Conservation (phyloP, 1,140 invertebrate species). For the Planococcus citri region DNA sequence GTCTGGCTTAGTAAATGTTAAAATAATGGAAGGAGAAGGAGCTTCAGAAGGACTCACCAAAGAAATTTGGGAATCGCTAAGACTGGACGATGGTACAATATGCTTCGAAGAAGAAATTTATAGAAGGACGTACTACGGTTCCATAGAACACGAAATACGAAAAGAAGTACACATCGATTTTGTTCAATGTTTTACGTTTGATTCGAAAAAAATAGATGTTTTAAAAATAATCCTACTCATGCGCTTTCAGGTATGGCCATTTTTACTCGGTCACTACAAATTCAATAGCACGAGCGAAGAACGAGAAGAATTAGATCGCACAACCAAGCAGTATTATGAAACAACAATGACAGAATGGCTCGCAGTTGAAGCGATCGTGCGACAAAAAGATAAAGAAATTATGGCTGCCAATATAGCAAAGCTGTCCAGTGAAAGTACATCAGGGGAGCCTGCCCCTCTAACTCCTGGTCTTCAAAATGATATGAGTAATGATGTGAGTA, state of each 20-base stretch:
- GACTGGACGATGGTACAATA: conserved; percentile 38
- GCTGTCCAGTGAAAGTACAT: conserved; percentile 42
- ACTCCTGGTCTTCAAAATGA: conserved; percentile 29
- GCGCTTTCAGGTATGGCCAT: conserved; percentile 63
- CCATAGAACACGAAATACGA: conserved; percentile 62
- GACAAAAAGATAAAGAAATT: conserved; percentile 63
- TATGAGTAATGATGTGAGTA: conserved; percentile 44
- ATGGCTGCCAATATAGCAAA: conserved; percentile 47
- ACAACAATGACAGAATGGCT: conserved; percentile 88
- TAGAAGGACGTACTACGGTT: conserved; percentile 73
- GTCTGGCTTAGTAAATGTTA: conserved; percentile 67
- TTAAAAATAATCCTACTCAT: no score
- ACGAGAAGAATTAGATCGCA: conserved; percentile 49
- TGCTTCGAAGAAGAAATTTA: conserved; percentile 51
- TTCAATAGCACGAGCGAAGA: conserved; percentile 62
- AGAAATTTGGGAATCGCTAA: conserved; percentile 51
- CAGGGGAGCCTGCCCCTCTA: conserved; percentile 29
- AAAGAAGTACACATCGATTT: conserved; percentile 42
- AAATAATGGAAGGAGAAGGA: conserved; percentile 39
- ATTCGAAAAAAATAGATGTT: no score
- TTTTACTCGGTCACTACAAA: conserved; percentile 72
- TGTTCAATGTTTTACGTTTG: no score
- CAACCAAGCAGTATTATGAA: conserved; percentile 62
- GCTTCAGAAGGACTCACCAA: conserved; percentile 49
- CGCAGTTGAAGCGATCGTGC: conserved; percentile 80